Evolutionary conservation across 2,888 invertebrate species (phyloP), one percentile per base, ranked within the genome.

Genomic region (Axea sp.): DNA sequence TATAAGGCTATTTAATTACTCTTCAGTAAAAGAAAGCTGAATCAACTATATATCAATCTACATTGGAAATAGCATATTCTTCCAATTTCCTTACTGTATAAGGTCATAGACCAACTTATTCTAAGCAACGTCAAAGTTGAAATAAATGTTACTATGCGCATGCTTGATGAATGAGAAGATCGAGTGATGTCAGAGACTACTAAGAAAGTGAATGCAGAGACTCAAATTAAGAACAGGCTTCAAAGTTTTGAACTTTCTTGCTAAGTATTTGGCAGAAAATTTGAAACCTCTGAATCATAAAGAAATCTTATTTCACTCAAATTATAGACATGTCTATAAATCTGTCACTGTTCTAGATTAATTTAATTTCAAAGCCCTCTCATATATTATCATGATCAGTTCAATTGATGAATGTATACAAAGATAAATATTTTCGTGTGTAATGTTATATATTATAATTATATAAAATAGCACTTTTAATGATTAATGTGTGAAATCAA

Each of bases 321-420:
- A 12, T 24, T 57, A 22, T 15, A 43, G 24, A 33, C 30, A 5
- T 43, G 24, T 11, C 60, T 39, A 60, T 60, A 47, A 47, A 60
- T 60, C 47, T 28, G 43, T 60, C 45, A 47, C 37, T 37, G 45
- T 9, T 17, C 37, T 12, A 37, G 30, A 60, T 47, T 37, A 60
- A 47, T 60, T 60, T 30, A 47, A 60, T 39, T 39, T 39, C 47
- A 19, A 45, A 47, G 47, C 47, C 47, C 35, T 45, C 45, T 35
- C 35, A 28, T 39, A 11, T 11, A 28, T 57, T 45, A n/a, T n/a
- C n/a, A n/a, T n/a, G n/a, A n/a, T n/a, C n/a, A n/a, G n/a, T n/a
- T n/a, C n/a, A n/a, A n/a, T n/a, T n/a, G n/a, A n/a, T n/a, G n/a
- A n/a, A n/a, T n/a, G n/a, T n/a, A n/a, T n/a, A n/a, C n/a, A n/a